Base-by-base conservation (phyloP, 2,113 vertebrate genomes). In the Cyanoliseus patagonus region DNA sequence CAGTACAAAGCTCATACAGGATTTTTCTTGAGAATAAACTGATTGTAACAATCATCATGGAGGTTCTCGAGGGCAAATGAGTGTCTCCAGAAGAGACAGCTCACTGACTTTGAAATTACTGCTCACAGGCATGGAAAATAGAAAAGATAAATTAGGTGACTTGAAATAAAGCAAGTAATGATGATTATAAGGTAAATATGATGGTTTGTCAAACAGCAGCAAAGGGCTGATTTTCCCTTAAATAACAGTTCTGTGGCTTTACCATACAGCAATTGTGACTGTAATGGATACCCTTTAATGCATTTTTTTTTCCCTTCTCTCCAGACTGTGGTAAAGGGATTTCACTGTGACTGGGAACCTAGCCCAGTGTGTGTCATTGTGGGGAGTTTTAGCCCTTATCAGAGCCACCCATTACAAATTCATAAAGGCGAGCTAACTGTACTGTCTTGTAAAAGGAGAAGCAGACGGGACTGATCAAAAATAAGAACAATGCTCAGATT, bases 381-480 rank as follows among this genome's bases (percentile, higher is more conserved):
- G 76, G 88, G 28, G 27, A 85, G 74, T 77, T 94, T 93, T 44
- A 95, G 83, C 92, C 61, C 64, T 86, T 61, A 93, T 92, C 76
- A 88, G 86, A 90, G 61, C 47, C 3, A 6, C 44, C 66, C 35
- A 64, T 84, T 93, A 75, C 2, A 4, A 49, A 93, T 86, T 55
- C 53, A 86, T 67, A 77, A 77, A 90, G 59, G 35, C 7, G 2
- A 84, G 79, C 42, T 95, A 73, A 67, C 3, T 1, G 46, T 33
- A 68, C 35, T 72, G 35, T 52, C 39, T 69, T 5, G 7, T 59
- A 72, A 57, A 84, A 88, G 31, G 19, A 84, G 62, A 52, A 88
- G 53, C 49, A 94, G 68, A 78, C 78, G 7, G 69, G 52, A 86
- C 31, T 75, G 77, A 86, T 76, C 66, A 92, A 90, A 93, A 77